Evolutionary conservation across 1,140 invertebrate genomes (phyloP), one percentile per base, ranked within the genome.

Genomic region (Diachasmimorpha longicaudata): DNA sequence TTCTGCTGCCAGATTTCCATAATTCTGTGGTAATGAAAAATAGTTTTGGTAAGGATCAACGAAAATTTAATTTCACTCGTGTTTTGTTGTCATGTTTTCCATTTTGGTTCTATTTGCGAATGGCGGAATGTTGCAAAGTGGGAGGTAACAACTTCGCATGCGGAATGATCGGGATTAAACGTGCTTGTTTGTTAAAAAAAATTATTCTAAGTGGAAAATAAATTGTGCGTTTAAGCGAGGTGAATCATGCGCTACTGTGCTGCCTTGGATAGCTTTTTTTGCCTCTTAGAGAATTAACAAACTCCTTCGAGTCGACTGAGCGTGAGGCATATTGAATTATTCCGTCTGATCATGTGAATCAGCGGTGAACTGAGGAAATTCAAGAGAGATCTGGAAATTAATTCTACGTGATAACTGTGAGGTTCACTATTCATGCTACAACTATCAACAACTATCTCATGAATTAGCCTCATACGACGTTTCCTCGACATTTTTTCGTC

Each of bases 41-140:
- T 73, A 79, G 75, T 76, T 63, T 66, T 77, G 72, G 19, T 14
- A 63, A 25, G 23, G 23, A 63, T 25, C 19, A 63, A 63, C 19
- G 19, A 63, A 25, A 75, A 37, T 66, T 68, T 14, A 46, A 46
- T 70, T 44, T 14, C 31, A 63, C 23, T 52, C 14, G 58, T 63
- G 58, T 63, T 25, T 63, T 25, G 58, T 14, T 66, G 31, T 55
- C 67, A 63, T 55, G 31, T 37, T 21, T 44, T 25, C 67, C 16
- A 11, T n/a, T 31, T 55, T 72, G 36, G 37, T 42, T 42, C 44
- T 37, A 70, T 36, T 9, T 42, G 37, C 36, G 70, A 52, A 71
- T 63, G 58, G 19, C 58, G 21, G 21, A 63, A 63, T 63, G n/a
- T 55, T 25, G 58, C 11, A 25, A 63, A 4, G 13, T 25, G 19